These are phyloP conservation scores for Centropristis striata DNA, from an alignment of 2,113 vertebrate genomes.

Conservation along the genomic window DNA sequence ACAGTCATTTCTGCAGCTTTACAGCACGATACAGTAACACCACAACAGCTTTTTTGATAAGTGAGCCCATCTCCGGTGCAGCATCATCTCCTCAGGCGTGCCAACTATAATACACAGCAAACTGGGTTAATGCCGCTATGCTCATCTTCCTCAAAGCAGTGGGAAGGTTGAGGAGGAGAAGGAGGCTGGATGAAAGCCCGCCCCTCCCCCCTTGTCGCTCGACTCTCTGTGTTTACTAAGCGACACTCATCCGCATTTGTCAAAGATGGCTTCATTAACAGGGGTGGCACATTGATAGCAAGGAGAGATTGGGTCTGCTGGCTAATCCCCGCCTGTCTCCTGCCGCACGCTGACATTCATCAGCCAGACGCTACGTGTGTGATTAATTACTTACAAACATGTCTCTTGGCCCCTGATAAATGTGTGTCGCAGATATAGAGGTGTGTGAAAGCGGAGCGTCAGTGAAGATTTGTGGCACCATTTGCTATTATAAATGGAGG, in stretches of 20 bases:
- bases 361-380: conserved; percentile 66
- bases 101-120: conserved; percentile 45
- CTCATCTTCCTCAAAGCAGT: conserved; percentile 51
- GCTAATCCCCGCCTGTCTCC: conserved; percentile 72
- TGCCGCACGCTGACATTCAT: conserved; percentile 72
- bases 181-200: conserved; percentile 45
- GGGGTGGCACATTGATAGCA: conserved; percentile 51
- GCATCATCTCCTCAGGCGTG: conserved; percentile 50
- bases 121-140: conserved; percentile 66
- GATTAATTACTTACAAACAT: conserved; percentile 79
- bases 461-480: conserved; percentile 61
- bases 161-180: conserved; percentile 53
- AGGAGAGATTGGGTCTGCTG: conserved; percentile 61
- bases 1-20: conserved; percentile 53
- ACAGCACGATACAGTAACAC: conserved; percentile 35
- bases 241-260: conserved; percentile 69
- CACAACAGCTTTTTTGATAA: conserved; percentile 43
- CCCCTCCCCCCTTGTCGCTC: conserved; percentile 29
- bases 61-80: conserved; percentile 24
- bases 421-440: conserved; percentile 48
- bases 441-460: conserved; percentile 54
- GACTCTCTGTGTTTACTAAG: conserved; percentile 52
- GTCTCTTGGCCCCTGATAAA: conserved; percentile 73
- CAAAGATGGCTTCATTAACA: conserved; percentile 79
- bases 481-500: conserved; percentile 60